Evolutionary conservation across 2,797 vertebrate species (phyloP).

Genomic region (Babyrousa celebensis): DNA sequence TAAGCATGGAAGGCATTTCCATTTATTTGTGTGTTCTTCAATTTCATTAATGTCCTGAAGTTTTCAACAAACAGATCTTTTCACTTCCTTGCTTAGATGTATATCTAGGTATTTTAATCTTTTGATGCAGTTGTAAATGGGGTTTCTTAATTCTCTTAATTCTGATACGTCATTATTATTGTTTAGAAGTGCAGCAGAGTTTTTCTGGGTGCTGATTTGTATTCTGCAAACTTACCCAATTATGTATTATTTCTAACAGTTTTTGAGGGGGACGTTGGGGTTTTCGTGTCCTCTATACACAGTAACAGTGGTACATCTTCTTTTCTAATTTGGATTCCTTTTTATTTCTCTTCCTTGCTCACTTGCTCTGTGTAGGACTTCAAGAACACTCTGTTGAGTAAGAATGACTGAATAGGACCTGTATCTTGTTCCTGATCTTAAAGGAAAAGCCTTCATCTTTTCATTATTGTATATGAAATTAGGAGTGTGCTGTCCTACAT

Average conservation of each 20-base stretch:
- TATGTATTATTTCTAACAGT: not conserved
- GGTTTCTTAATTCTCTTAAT: not conserved
- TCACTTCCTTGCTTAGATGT: not conserved
- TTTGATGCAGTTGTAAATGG: not conserved
- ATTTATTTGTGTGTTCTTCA: not conserved
- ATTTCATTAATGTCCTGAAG: not conserved
- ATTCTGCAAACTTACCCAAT: not conserved
- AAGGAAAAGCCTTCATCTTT: not conserved
- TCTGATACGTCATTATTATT: not conserved
- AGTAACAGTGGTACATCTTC: not conserved
- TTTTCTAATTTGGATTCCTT: not conserved
- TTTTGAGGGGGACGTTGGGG: not conserved
- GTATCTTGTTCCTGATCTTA: not conserved
- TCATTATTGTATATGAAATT: too few relatives aligned
- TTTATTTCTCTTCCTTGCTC: not conserved
- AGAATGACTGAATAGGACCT: not conserved
- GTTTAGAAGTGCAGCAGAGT: not conserved
- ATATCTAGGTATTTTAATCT: not conserved
- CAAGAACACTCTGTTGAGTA: not conserved
- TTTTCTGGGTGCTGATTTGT: not conserved
- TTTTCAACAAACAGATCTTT: not conserved
- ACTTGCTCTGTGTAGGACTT: not conserved
- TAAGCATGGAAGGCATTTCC: not conserved
- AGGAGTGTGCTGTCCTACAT: too few relatives aligned
- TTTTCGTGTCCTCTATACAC: not conserved